Conservation (phyloP, 2,113 vertebrate species). For the Oreochromis niloticus region DNA sequence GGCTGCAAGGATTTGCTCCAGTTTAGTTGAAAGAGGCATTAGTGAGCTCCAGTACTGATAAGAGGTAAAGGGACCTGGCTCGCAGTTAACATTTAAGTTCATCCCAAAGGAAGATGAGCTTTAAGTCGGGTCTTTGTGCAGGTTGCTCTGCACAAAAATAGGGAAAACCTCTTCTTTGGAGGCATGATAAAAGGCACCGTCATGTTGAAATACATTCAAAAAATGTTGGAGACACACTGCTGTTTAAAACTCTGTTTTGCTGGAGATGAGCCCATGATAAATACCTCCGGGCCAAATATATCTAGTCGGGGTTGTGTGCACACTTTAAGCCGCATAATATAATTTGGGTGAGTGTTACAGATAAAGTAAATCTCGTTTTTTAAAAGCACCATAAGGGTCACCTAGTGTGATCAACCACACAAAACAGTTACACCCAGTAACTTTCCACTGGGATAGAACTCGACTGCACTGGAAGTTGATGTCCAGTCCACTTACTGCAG, state of each 20-base stretch:
- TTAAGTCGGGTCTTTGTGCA: background rate
- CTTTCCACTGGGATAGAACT: background rate
- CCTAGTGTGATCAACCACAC: background rate
- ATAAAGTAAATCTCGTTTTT: background rate
- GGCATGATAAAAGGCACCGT: rapidly evolving
- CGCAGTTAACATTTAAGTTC: background rate
- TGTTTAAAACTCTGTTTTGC: background rate
- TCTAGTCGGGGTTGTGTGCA: background rate
- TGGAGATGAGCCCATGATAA: background rate
- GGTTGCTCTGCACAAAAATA: background rate
- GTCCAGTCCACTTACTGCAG: background rate
- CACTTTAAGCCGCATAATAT: background rate
- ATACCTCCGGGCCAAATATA: background rate
- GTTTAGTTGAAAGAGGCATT: background rate
- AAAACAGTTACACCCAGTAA: background rate
- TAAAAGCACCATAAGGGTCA: background rate
- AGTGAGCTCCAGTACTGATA: background rate
- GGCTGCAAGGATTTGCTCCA: background rate
- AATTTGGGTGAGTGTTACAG: background rate
- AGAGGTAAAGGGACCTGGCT: background rate
- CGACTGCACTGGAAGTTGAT: background rate
- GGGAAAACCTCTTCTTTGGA: background rate
- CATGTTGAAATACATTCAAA: background rate
- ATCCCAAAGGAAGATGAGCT: background rate
- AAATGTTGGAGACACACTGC: background rate